Base-by-base conservation (phyloP, 2,113 vertebrate species). In the Riparia riparia region DNA sequence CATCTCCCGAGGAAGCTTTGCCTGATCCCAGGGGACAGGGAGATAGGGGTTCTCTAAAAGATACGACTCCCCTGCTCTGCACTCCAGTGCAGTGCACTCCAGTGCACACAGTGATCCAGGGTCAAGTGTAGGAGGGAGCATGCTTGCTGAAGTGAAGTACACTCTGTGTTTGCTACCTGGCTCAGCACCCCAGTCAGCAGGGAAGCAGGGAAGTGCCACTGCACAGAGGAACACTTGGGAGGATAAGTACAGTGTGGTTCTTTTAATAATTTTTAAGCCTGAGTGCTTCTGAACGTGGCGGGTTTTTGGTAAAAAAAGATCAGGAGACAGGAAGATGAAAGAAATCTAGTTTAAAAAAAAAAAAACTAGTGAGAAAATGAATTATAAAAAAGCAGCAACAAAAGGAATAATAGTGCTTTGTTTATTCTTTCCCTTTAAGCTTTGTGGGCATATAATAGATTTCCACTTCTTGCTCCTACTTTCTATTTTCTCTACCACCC, bases 401-500 rank as follows among this genome's bases (percentile, higher is more conserved):
- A 82, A 76, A 80, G 47, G 21, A 90, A 92, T 93, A 93, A 74
- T 39, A 90, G 85, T 58, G 58, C 88, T 94, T 94, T 95, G 93
- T 93, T 90, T 96, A 73, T 86, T 86, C 66, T 91, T 97, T 90
- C 68, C 44, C 79, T 95, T 94, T 91, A 80, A 93, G 74, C 82
- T 94, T 92, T 94, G 79, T 83, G 50, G 71, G 58, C 41, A 42
- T 88, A 89, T 49, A 96, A 95, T 82, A 93, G 73, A 73, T 90
- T 94, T 94, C 82, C 42, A 95, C 78, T 95, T 91, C 84, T 96
- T 93, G 63, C 39, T 91, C 78, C 90, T 95, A 50, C 84, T 91
- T 95, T 90, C 51, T 92, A 70, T 93, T 82, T 89, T 77, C 66
- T 93, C 77, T 95, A 37, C 95, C 95, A 95, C 95, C 93, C 93